Evolutionary conservation across 2,888 invertebrate genomes (phyloP).

Genomic region (Mesodorylaimus sp.): DNA sequence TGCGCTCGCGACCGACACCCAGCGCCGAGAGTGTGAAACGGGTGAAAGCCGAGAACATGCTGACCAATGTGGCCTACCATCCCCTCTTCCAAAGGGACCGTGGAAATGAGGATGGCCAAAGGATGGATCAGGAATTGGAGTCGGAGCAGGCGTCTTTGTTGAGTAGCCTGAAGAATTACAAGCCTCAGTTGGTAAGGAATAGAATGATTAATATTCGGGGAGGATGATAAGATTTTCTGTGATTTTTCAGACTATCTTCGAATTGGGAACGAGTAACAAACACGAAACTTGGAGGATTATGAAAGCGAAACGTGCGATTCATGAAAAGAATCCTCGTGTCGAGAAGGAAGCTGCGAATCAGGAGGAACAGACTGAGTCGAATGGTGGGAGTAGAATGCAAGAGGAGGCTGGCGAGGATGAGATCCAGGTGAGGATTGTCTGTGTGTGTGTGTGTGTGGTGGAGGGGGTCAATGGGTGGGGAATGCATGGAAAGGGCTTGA

Average conservation of each 20-base stretch:
- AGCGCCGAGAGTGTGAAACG: slow-evolving; percentile 70
- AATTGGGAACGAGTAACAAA: slow-evolving; percentile 61
- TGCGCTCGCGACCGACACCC: slow-evolving; percentile 65
- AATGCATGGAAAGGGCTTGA: too few relatives aligned
- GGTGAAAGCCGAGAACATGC: slow-evolving; percentile 43
- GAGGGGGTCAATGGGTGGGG: too few relatives aligned
- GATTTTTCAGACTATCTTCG: slow-evolving; percentile 65
- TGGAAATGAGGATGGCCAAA: not conserved
- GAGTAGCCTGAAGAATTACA: slow-evolving; percentile 52
- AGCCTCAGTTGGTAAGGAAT: slow-evolving; percentile 48
- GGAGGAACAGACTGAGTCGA: too few relatives aligned
- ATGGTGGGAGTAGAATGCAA: too few relatives aligned
- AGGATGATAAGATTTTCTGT: too few relatives aligned
- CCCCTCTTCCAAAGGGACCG: slow-evolving; percentile 14
- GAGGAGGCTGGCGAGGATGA: too few relatives aligned
- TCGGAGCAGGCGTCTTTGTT: slow-evolving; percentile 5
- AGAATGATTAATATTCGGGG: not conserved
- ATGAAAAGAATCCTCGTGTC: slow-evolving; percentile 39
- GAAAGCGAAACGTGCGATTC: slow-evolving; percentile 61
- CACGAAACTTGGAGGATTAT: slow-evolving; percentile 55
- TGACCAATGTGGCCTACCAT: slow-evolving; percentile 8
- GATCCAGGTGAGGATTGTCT: too few relatives aligned
- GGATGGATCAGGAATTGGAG: slow-evolving; percentile 6
- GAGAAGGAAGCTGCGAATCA: too few relatives aligned
- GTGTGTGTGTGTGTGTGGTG: too few relatives aligned